Conservation (phyloP, 2,797 vertebrate species). For the Cebuella pygmaea region DNA sequence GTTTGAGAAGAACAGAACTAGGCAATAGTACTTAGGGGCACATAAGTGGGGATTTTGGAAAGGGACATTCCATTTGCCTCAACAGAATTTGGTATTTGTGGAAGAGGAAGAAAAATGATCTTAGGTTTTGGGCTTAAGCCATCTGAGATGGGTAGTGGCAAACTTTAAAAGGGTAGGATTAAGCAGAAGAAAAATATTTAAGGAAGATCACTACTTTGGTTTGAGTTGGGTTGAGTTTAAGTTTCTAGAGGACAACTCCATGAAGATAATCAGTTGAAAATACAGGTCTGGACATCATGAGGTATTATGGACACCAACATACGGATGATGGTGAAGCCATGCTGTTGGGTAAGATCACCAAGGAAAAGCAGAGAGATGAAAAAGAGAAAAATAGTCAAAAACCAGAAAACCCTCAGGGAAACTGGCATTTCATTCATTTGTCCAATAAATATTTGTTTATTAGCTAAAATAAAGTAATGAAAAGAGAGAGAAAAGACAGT, state of each 20-base stretch:
- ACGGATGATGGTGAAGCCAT: background rate
- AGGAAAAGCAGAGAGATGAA: background rate
- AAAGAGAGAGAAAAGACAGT: background rate
- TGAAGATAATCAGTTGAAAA: constrained; percentile 1
- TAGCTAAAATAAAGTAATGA: background rate
- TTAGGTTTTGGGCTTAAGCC: background rate
- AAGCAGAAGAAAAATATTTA: background rate
- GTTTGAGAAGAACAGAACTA: background rate
- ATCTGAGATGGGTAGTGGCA: background rate
- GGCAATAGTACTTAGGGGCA: background rate
- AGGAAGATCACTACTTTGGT: background rate
- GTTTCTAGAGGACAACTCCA: background rate
- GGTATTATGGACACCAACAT: background rate
- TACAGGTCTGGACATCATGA: background rate
- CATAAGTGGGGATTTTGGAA: background rate
- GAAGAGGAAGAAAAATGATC: background rate
- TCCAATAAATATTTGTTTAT: background rate
- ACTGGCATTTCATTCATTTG: background rate
- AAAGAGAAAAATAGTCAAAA: background rate
- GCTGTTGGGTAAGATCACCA: background rate
- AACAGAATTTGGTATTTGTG: background rate
- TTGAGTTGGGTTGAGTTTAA: background rate
- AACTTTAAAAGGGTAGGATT: background rate
- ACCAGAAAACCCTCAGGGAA: background rate
- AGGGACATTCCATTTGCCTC: background rate